A percentile compares a stretch with the other conserved stretches of the same genome.
These are phyloP conservation scores for Asbolus verrucosus DNA, from an alignment of 1,140 invertebrate genomes.

Conservation along the genomic window DNA sequence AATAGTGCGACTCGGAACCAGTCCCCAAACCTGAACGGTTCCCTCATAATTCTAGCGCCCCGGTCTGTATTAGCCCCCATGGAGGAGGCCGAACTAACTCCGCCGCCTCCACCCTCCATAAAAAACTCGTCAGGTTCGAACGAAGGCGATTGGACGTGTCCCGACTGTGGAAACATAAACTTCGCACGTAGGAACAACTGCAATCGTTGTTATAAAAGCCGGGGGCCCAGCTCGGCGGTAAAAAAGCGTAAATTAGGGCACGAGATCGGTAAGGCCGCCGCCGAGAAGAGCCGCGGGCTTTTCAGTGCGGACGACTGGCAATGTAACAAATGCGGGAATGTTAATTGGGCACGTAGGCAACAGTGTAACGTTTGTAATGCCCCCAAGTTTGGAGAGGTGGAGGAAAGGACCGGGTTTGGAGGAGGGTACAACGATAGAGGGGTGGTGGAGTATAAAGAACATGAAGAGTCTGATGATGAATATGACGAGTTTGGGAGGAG, in stretches of 20 bases:
- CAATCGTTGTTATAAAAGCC: conserved; percentile 89
- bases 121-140: conserved; percentile 54
- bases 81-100: conserved; percentile 54
- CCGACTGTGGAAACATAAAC: conserved; percentile 91
- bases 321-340: conserved; percentile 99
- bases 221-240: conserved; percentile 63
- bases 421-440: conserved; percentile 95
- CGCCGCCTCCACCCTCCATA: conserved; percentile 56
- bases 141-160: conserved; percentile 71
- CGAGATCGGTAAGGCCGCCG: conserved; percentile 97
- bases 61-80: too few relatives aligned
- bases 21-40: not conserved
- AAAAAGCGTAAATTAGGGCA: conserved; percentile 92
- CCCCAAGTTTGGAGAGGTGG: conserved; percentile 94
- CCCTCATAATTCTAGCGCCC: not conserved
- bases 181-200: conserved; percentile 91
- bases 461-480: conserved; percentile 88
- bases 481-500: conserved; percentile 96
- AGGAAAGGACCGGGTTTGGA: conserved; percentile 83
- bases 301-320: conserved; percentile 99
- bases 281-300: conserved; percentile 98
- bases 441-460: conserved; percentile 91
- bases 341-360: conserved; percentile 97
- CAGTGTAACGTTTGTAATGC: conserved; percentile 99
- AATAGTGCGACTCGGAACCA: not conserved